Base-by-base conservation (phyloP, 1,140 invertebrate genomes). In the Aphidius ervi region DNA sequence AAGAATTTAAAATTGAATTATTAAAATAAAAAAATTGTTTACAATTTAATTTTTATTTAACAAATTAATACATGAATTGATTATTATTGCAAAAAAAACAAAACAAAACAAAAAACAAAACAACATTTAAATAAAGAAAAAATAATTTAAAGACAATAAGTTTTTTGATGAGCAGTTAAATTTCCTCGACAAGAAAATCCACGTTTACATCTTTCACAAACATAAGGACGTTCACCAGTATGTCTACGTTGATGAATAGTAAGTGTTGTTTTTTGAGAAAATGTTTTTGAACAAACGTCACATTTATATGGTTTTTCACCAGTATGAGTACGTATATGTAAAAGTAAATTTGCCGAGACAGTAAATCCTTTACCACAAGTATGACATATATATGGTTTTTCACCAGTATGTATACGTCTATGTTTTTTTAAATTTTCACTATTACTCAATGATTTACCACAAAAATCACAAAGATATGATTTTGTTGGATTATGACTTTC, bases 361-460 rank as follows among this genome's bases (percentile, higher is more conserved):
- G 78, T 78, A 65, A 84, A 84, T 3, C 74, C 77, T 55, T 83
- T 83, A 31, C 81, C 81, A 59, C 82, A 83, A 9, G 79, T 73
- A 50, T 85, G 83, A 68, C 90, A 91, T 0, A 85, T 82, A 64
- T 86, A 87, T 9, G 89, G 88, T 55, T 89, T 89, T 63, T 89
- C 86, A 0, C 87, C 88, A 0, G 85, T 87, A 65, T 91, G 89
- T 31, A 88, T 88, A 23, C 87, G 75, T 39, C 85, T 72, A 66
- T 90, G 88, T 68, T 88, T 86, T 71, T 87, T 89, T 53, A 90
- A 76, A 61, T 88, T 87, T 57, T 88, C 86, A 5, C 84, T 82
- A 46, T 82, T 85, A 23, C 85, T 85, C 46, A 95, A 85, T 57
- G 88, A 85, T 78, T 95, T 93, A 10, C 86, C 86, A 74, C 92